Percentiles rank a stretch among this genome's conserved stretches.
These are phyloP conservation scores for Protophormia terraenovae DNA, from an alignment of 2,888 invertebrate genomes.

Conservation along the genomic window DNA sequence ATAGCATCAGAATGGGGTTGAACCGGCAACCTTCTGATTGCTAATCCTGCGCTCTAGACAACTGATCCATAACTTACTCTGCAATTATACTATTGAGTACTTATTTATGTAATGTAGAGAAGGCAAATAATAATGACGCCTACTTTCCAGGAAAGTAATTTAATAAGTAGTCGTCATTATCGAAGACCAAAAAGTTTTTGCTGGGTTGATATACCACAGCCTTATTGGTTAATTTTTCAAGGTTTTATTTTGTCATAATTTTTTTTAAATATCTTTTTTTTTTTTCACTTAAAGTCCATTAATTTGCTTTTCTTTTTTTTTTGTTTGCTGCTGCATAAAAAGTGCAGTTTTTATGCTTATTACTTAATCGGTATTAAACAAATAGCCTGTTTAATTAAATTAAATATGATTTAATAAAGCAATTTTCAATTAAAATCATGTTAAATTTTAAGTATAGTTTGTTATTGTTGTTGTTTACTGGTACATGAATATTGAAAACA, in stretches of 20 bases:
- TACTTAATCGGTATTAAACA: conserved; percentile 18
- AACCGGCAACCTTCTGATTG: no score
- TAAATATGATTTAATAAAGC: conserved; percentile 52
- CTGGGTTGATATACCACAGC: neutral
- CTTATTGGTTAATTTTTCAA: neutral
- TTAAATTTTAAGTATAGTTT: conserved; percentile 27
- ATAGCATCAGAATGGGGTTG: no score
- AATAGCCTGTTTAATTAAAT: conserved; percentile 44
- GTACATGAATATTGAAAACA: conserved; percentile 9
- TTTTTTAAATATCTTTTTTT: neutral
- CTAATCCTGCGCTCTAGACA: no score
- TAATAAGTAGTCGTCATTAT: no score
- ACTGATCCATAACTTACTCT: no score
- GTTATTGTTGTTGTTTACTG: neutral
- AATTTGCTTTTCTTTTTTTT: neutral
- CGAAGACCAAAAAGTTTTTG: neutral
- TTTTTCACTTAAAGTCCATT: neutral
- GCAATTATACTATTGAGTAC: no score
- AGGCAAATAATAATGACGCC: no score
- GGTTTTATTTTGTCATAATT: neutral
- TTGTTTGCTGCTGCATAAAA: no score
- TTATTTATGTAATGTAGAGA: no score
- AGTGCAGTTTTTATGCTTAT: neutral
- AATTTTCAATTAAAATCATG: conserved; percentile 51
- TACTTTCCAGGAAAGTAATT: no score